Base-by-base conservation (phyloP, 2,113 vertebrate species). In the Chrysochloris asiatica region DNA sequence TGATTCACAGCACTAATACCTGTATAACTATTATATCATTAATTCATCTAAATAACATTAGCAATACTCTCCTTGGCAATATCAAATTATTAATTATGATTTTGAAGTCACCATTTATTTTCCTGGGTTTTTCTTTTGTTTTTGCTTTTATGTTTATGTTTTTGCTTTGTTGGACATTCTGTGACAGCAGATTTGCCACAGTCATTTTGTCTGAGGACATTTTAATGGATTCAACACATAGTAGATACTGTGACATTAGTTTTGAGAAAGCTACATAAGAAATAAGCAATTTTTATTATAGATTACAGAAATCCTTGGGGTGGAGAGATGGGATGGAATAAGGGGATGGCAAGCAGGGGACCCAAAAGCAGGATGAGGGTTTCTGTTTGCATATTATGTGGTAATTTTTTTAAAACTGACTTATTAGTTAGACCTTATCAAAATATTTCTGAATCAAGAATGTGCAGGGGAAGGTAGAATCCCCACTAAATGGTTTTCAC, bases 381-480 rank as follows among this genome's bases (percentile, higher is more conserved):
- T 48, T 88, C 24, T n/a, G 21, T 43, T 75, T 83, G 28, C 3
- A 63, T 50, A 86, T 56, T 82, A 30, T 28, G 3, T 75, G 43
- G 7, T 43, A 65, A 50, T 56, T 83, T 85, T n/a, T 90, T 86
- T 6, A 12, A 80, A 93, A 33, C 3, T 86, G 63, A 14, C 52
- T 93, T 85, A 26, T 63, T 92, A 83, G 38, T 88, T 83, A 83
- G 59, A 85, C 47, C 36, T 81, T 90, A 77, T 28, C 26, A 67
- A 95, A 90, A 69, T 75, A 82, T 79, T 88, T 54, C 83, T 88
- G 43, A 91, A 16, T 86, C 84, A 69, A 78, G 88, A n/a, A n/a
- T n/a, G n/a, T n/a, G n/a, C n/a, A n/a, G n/a, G n/a, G n/a, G n/a
- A n/a, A n/a, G n/a, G n/a, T n/a, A n/a, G n/a, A n/a, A n/a, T n/a